These are phyloP conservation scores for Alcedo atthis DNA, from an alignment of 2,797 vertebrate species.

Conservation along the genomic window DNA sequence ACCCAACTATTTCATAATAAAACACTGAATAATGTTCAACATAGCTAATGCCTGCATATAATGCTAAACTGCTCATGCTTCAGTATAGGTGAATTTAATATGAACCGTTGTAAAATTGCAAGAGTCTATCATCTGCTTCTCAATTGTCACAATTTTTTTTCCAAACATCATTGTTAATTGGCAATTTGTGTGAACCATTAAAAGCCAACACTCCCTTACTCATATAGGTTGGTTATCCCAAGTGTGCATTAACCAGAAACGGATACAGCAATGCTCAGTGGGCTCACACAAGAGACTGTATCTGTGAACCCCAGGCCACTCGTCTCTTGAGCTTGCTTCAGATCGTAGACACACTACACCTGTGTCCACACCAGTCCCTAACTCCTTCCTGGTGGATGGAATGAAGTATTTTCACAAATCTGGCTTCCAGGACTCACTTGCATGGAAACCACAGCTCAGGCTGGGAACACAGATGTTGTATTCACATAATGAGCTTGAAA, in stretches of 20 bases:
- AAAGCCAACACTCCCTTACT: neutral
- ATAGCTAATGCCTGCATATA: neutral
- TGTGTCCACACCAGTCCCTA: neutral
- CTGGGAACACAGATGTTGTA: fast-evolving
- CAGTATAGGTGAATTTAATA: neutral
- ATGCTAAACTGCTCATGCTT: neutral
- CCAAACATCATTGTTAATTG: neutral
- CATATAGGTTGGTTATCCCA: neutral
- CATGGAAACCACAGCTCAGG: neutral
- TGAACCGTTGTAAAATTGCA: neutral
- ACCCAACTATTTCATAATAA: constrained; percentile 27
- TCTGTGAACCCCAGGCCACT: neutral
- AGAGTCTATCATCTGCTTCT: neutral
- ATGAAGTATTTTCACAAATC: neutral
- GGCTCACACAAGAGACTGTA: fast-evolving
- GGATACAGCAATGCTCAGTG: fast-evolving
- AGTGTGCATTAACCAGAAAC: neutral
- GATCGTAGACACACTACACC: fast-evolving
- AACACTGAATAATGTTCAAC: neutral
- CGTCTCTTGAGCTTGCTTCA: neutral
- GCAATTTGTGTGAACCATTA: neutral
- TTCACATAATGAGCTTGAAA: fast-evolving
- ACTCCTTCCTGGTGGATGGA: neutral
- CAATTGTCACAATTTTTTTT: neutral
- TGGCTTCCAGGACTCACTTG: neutral